These are phyloP conservation scores for Eidolon dupreanum DNA, from an alignment of 2,797 vertebrate species.

Conservation along the genomic window DNA sequence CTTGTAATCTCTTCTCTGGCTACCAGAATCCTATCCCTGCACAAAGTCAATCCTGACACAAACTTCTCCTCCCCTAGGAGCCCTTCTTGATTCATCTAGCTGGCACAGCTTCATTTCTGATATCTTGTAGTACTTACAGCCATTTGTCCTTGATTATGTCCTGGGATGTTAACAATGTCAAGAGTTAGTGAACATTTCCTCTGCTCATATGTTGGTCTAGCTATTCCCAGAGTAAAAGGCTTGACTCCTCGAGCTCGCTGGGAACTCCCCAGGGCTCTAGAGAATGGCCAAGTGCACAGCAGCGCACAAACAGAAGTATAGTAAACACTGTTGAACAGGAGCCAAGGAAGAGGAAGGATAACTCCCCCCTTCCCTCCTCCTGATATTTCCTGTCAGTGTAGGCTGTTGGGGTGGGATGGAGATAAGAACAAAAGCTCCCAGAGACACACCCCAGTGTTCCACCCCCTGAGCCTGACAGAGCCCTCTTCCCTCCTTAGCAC, in stretches of 20 bases:
- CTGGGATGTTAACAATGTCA: background rate
- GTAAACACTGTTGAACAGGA: background rate
- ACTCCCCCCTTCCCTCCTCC: background rate
- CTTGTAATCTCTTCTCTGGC: background rate
- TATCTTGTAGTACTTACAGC: background rate
- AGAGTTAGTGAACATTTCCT: background rate
- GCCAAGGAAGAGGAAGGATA: background rate
- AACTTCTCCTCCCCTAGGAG: background rate
- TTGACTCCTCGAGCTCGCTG: background rate
- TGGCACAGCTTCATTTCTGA: background rate
- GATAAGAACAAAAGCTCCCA: background rate
- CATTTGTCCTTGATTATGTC: background rate
- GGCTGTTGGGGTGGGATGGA: background rate
- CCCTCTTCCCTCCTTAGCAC: constrained; percentile 86
- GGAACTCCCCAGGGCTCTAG: background rate
- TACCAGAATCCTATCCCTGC: background rate
- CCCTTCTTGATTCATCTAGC: background rate
- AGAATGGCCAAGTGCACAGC: background rate
- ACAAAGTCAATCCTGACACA: background rate
- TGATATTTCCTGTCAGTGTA: background rate
- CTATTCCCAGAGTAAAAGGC: background rate
- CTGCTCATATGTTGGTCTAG: background rate
- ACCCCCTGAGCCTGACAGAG: background rate
- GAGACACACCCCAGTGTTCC: background rate
- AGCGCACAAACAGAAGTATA: background rate